Base-by-base conservation (phyloP, 2,797 vertebrate genomes). In the Atherinosoma microstoma region DNA sequence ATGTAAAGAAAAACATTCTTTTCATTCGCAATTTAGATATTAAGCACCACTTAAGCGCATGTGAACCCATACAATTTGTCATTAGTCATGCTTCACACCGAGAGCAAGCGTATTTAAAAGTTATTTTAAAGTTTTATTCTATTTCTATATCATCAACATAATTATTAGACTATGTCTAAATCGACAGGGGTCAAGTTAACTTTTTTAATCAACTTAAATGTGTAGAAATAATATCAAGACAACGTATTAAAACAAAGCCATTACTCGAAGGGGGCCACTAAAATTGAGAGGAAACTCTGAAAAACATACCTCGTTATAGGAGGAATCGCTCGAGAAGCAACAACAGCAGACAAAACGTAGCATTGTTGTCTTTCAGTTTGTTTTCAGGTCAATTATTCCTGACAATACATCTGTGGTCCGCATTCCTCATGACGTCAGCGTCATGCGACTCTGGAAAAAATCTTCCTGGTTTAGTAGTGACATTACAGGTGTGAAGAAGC, bases 381-480 rank as follows among this genome's bases (percentile, higher is more conserved):
- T 81, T 86, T 85, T 88, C 84, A 36, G 87, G 86, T 91, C 89
- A 92, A 3, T 82, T 66, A 73, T 61, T 80, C 64, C 65, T 56
- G 36, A 89, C 89, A 89, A 84, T 73, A 70, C 47, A 45, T 80
- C 49, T 73, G 64, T 38, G 6, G 61, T 71, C 68, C 42, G 30
- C 82, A 87, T 87, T 88, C 85, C 75, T 3, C 20, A 6, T 91
- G 83, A 93, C 91, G 92, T 92, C 89, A 87, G 7, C 18, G 84
- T 93, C 93, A 93, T 58, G 87, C 16, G 91, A 67, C 67, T 72
- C 11, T 3, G 58, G n/a, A 38, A 70, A 58, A 72, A 68, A 30
- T 63, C 75, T 87, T 84, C 85, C 87, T 88, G 76, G 62, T 85
- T 74, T 3, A 60, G n/a, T 27, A 27, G 24, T 29, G 35, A 15